A percentile compares a stretch with the other conserved stretches of the same genome.
phyloP scores from a whole-genome alignment of 2,113 vertebrate genomes.

The Oreochromis niloticus region DNA sequence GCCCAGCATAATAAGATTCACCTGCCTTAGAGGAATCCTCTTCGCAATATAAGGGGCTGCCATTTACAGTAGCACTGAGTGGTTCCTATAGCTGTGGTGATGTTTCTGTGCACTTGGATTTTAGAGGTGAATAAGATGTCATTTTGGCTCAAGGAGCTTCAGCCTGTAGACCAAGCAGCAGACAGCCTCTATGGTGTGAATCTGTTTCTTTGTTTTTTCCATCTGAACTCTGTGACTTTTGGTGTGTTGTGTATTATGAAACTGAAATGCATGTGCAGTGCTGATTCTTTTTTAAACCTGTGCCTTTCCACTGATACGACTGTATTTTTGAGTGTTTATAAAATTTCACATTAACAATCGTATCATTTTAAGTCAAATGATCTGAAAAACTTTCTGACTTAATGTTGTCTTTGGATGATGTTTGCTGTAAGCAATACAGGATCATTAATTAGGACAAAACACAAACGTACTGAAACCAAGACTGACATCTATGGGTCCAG shows the following conservation, averaged over 20 bases:
- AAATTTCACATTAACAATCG: background rate
- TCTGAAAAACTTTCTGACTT: background rate
- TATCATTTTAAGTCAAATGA: background rate
- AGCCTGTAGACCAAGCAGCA: background rate
- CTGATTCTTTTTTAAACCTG: background rate
- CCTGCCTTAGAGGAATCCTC: background rate
- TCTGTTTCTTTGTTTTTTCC: background rate
- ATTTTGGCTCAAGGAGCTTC: background rate
- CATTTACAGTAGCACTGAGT: background rate
- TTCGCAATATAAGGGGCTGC: conserved; percentile 5
- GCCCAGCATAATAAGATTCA: background rate
- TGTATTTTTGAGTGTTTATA: background rate
- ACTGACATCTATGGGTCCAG: background rate
- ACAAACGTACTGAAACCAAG: background rate
- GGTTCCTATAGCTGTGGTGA: conserved; percentile 12
- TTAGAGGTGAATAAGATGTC: conserved; percentile 4
- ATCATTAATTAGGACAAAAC: background rate
- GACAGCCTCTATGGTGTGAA: background rate
- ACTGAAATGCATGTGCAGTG: background rate
- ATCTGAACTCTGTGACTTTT: background rate
- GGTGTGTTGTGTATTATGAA: background rate
- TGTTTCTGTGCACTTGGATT: conserved; percentile 5
- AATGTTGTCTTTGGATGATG: background rate
- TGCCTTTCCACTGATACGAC: background rate
- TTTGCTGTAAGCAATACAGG: background rate